Base-by-base conservation (phyloP, 2,113 vertebrate species). In the Gymnorhina tibicen region DNA sequence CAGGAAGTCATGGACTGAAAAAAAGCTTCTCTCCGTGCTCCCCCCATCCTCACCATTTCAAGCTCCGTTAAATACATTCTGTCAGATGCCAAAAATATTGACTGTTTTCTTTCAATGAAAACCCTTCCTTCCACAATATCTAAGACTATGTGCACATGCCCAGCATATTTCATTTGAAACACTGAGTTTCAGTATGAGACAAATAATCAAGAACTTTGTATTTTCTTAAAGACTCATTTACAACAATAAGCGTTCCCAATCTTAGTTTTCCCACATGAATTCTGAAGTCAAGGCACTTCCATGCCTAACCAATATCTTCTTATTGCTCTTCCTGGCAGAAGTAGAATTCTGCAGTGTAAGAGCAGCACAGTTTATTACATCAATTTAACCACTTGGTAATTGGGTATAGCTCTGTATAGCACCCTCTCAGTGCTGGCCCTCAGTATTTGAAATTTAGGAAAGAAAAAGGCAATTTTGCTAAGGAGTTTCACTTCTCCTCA, bases 401-500 rank as follows among this genome's bases (percentile, higher is more conserved):
- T 32, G 90, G 37, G 4, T 47, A 20, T 3, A 70, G 59, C 33
- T 85, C 28, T 56, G 49, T n/a, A 47, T 4, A 41, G 30, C 18
- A n/a, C 19, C 19, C 52, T 77, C 3, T 0, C 13, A 42, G 11
- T 2, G 1, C 8, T 53, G 39, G 18, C n/a, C 77, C 27, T 52
- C 21, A 52, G 2, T 20, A 39, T 79, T 28, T 69, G 41, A 93
- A 87, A 59, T 93, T 74, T 56, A 64, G 24, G 49, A 59, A 53
- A 30, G 7, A 69, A 89, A 60, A 37, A 52, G 37, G 16, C 37
- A 66, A 44, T 35, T 92, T 84, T 44, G 16, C 79, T 30, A 8
- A 27, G 24, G 68, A 91, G 55, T 91, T 93, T 95, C 63, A 55
- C 39, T 68, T 73, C 82, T 76, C 63, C 68, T 55, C 56, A 19